A percentile compares a stretch with the other conserved stretches of the same genome.
These are phyloP conservation scores for Patella pellucida DNA, from an alignment of 2,888 invertebrate species.

Conservation along the genomic window DNA sequence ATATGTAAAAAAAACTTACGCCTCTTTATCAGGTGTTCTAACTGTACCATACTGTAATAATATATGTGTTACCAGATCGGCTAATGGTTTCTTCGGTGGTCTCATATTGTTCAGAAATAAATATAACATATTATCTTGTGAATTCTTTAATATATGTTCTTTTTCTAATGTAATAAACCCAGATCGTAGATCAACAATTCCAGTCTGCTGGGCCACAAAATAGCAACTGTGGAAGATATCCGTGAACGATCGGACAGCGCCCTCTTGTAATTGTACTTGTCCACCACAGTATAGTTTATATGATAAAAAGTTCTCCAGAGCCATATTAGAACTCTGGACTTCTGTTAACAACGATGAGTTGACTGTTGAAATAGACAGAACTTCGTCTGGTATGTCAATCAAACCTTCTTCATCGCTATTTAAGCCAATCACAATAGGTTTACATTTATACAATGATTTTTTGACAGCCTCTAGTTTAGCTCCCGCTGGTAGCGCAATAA, in stretches of 20 bases:
- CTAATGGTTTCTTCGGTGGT: conserved; percentile 61
- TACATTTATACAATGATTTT: conserved; percentile 57
- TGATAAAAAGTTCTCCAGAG: conserved; percentile 61
- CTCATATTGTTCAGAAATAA: conserved; percentile 60
- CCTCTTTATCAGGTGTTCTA: conserved; percentile 61
- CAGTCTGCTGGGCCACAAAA: conserved; percentile 63
- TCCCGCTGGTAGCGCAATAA: conserved; percentile 61
- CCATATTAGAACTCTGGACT: conserved; percentile 52
- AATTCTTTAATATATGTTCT: conserved; percentile 65
- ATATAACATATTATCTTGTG: conserved; percentile 63
- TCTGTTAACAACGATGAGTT: conserved; percentile 58
- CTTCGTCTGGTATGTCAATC: conserved; percentile 56
- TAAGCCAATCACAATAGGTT: conserved; percentile 49
- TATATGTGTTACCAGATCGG: conserved; percentile 62
- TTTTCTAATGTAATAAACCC: conserved; percentile 66
- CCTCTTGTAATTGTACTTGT: conserved; percentile 43
- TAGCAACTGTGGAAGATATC: conserved; percentile 70
- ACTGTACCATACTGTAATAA: conserved; percentile 63
- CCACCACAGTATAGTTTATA: conserved; percentile 53
- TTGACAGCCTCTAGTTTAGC: conserved; percentile 63
- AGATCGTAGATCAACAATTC: conserved; percentile 45
- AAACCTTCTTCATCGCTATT: conserved; percentile 46
- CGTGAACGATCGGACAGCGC: conserved; percentile 62
- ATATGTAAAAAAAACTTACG: conserved; percentile 34
- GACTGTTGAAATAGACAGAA: conserved; percentile 59